Conservation (phyloP, 1,140 invertebrate genomes). For the Drosophila sp. region DNA sequence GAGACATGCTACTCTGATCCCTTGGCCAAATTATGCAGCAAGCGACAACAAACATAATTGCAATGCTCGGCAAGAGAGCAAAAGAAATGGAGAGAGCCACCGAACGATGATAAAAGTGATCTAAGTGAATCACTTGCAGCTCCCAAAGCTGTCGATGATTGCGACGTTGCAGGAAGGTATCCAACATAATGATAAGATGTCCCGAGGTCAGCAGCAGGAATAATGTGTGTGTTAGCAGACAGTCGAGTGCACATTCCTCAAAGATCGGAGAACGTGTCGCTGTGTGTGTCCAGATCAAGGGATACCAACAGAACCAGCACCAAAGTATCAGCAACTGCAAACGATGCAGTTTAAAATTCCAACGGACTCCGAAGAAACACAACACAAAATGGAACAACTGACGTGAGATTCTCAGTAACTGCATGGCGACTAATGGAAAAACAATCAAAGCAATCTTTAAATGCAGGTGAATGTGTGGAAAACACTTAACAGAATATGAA, state of each 20-base stretch:
- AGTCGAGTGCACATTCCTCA: conserved; percentile 50
- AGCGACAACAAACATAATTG: not conserved
- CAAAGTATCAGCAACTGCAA: conserved; percentile 27
- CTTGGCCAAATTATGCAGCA: not conserved
- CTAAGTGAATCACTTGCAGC: not conserved
- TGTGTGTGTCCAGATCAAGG: not conserved
- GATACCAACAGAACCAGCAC: conserved; percentile 52
- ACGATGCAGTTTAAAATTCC: conserved; percentile 1
- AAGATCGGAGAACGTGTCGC: not conserved
- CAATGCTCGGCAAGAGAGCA: conserved; percentile 22
- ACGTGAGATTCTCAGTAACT: conserved; percentile 17
- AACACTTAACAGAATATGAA: not conserved
- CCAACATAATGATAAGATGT: conserved; percentile 47
- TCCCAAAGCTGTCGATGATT: not conserved
- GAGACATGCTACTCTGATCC: not conserved
- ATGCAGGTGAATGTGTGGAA: not conserved
- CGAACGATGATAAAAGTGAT: conserved; percentile 3
- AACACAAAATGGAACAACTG: conserved; percentile 20
- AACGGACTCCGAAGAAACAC: conserved; percentile 34
- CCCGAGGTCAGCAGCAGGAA: conserved; percentile 22
- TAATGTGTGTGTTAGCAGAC: conserved; percentile 35
- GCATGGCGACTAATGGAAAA: conserved; percentile 45
- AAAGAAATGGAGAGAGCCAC: not conserved
- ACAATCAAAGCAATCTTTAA: not conserved
- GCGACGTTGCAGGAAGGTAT: conserved; percentile 37